Evolutionary conservation across 1,140 invertebrate species (phyloP), one percentile per base, ranked within the genome.

Genomic region (Cryptotermes secundus): DNA sequence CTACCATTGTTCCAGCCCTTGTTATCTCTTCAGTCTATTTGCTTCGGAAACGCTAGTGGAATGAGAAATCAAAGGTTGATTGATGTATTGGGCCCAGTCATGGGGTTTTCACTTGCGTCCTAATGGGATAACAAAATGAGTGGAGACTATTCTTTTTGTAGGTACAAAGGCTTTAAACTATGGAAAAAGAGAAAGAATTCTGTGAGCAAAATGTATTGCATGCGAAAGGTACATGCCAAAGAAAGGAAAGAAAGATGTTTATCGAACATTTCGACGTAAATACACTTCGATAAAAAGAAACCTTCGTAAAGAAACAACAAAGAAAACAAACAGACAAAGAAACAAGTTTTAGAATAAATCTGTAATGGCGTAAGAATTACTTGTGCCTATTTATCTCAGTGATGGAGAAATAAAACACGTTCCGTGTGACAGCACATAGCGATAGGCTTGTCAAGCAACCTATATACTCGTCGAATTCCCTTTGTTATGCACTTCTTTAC

Each of bases 101-200:
- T 42, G 26, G 35, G n/a, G 34, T 36, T 34, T 38, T 34, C 80
- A 45, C 81, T 38, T 82, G 81, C 53, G 31, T 45, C 45, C 81
- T 82, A 82, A 82, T 82, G 81, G 81, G 36, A 35, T 31, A 82
- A 82, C 81, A 82, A 82, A 82, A 82, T 82, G 81, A 82, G 81
- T 42, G n/a, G 36, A 16, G 36, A 16, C 38, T 82, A 31, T 82
- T 82, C 81, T 45, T 82, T 31, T 45, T 45, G 36, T 45, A 9
- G 35, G n/a, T 2, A 22, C 16, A 4, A 45, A 19, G 31, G 24
- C 42, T 49, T 49, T 45, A 45, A 16, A 45, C 81, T 82, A 81
- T 81, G n/a, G 81, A 82, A 82, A 82, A 45, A 38, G 36, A 10
- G n/a, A 45, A 82, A n/a, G 81, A 82, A 82, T 82, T 82, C 81